Base-by-base conservation (phyloP, 2,113 vertebrate genomes). In the Nipponia nippon region DNA sequence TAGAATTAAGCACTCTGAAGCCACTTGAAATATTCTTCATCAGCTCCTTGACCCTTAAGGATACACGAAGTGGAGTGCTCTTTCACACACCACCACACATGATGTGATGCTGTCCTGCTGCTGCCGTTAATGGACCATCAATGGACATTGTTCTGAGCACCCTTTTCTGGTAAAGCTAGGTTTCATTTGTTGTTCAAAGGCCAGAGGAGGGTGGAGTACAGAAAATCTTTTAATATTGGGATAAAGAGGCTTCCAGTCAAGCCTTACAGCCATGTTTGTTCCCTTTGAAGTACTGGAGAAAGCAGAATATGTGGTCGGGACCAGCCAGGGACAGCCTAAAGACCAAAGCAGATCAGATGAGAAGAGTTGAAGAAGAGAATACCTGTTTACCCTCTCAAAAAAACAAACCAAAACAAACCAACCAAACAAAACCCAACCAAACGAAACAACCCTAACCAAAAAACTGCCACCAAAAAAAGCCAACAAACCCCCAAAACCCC, bases 271-370 rank as follows among this genome's bases (percentile, higher is more conserved):
- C 23, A 21, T 61, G 40, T 27, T 36, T 66, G 13, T 36, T 90
- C 36, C 47, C 56, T 96, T 85, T 66, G 73, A 96, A 92, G 53
- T 56, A 26, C 26, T 80, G 44, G 34, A 56, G 20, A 81, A 93
- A 83, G 34, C 7, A 4, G 15, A 75, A 46, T 53, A 32, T 66
- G 50, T 83, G 36, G 53, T 61, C 8, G 6, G 62, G 32, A 47
- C 23, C 40, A 49, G 16, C 16, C 16, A 34, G 63, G 46, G 30
- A 46, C 27, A 66, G 36, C 34, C 26, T 89, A 47, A 84, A 78
- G 20, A 70, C 23, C 20, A 87, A 62, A 75, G n/a, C 22, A 55
- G 32, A 30, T 47, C 34, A 27, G 16, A 83, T 22, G 36, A 62
- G 19, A 78, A 63, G 23, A 65, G 4, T 0, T 73, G 4, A 81